phyloP scores from a whole-genome alignment of 1,140 invertebrate genomes.

The Aphelinus certus region DNA sequence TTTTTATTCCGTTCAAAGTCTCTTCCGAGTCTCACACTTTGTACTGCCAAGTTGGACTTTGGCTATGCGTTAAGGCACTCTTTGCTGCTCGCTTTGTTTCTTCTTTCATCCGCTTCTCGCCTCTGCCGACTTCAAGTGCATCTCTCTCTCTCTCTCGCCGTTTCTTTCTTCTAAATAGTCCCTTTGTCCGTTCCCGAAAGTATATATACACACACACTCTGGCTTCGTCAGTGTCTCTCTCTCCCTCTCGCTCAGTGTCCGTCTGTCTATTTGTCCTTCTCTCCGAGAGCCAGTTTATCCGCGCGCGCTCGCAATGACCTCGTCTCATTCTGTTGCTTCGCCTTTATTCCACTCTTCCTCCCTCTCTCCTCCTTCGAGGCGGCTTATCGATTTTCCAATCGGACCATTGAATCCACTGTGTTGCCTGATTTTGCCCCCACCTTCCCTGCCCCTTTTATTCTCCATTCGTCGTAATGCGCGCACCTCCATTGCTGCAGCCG shows the following conservation, averaged over 20 bases:
- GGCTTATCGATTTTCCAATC: constrained; percentile 39
- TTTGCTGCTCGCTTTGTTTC: too few species aligned
- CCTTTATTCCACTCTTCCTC: constrained; percentile 1
- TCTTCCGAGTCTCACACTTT: too few species aligned
- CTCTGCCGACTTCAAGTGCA: neutral
- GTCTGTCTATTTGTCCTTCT: constrained; percentile 22
- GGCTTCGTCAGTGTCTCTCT: neutral
- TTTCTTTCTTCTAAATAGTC: neutral
- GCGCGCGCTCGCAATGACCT: neutral
- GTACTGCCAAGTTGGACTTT: too few species aligned
- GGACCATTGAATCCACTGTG: constrained; percentile 34
- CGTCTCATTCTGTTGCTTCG: constrained; percentile 25
- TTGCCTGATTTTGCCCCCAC: constrained; percentile 34
- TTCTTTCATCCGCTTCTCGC: too few species aligned
- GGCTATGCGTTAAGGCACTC: too few species aligned
- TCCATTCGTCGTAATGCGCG: constrained; percentile 29
- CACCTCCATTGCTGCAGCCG: constrained; percentile 1
- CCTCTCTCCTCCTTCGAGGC: constrained; percentile 25
- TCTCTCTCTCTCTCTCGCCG: neutral
- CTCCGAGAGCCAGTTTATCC: neutral
- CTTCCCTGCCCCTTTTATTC: constrained; percentile 19
- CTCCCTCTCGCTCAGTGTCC: constrained; percentile 13
- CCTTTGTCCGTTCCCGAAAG: constrained; percentile 10
- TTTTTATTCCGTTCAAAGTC: too few species aligned
- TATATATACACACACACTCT: neutral